Base-by-base conservation (phyloP, 92 coral and sea anemone species). In the Porites rus region DNA sequence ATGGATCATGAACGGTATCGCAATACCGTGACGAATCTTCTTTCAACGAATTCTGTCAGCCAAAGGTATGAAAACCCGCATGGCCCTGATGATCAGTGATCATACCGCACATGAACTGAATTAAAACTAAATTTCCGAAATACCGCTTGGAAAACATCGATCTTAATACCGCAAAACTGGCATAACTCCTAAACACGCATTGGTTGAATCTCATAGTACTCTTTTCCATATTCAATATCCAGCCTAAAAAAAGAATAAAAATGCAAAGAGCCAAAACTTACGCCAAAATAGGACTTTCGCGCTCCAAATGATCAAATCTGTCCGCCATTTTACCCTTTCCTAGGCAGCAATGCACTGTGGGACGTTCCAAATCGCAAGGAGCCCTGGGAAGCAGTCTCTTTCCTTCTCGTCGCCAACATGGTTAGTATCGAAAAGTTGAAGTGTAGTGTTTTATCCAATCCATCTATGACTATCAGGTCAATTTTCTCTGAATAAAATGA, bases 351-450 rank as follows among this genome's bases (percentile, higher is more conserved):
- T n/a, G 61, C 10, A 66, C 38, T 21, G 80, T 43, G 68, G 68
- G 51, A 76, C 16, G 13, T 17, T 17, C 25, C 63, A 76, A 85
- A 8, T 65, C 88, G 83, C 88, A 76, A 85, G 38, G 84, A 69
- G 19, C 31, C 65, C 86, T 91, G 98, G 98, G 87, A 88, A 21
- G 63, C 43, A 59, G 81, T 91, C 94, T 95, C 94, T 92, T 88
- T 93, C 92, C 98, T 91, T 93, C 92, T 86, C 87, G 60, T 89
- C 92, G 95, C 98, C 96, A 93, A 82, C 98, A 95, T 95, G 98
- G 98, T 95, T 82, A 75, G 98, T 95, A 77, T 75, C 64, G 80
- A 75, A 51, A 81, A 60, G 46, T 51, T 53, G 68, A 20, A 38
- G 84, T 65, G 51, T 22, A 61, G 31, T 50, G n/a, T 20, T 81